phyloP scores from a whole-genome alignment of 1,140 invertebrate genomes.

The Heterodera schachtii region DNA sequence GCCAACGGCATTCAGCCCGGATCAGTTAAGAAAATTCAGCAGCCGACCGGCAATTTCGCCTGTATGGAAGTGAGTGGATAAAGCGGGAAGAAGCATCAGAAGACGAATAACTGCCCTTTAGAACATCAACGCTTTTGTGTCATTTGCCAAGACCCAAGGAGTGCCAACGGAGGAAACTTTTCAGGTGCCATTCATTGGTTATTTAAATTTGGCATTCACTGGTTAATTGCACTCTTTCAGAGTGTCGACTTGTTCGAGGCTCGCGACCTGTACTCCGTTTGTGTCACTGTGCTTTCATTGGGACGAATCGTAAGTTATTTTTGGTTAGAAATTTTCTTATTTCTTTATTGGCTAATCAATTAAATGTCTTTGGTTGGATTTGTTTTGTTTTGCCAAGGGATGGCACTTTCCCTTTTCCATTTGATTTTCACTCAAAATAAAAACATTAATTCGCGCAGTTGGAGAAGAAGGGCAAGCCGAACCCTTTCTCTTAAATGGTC shows the following conservation, averaged over 20 bases:
- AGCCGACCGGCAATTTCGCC: constrained; percentile 79
- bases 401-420: not conserved
- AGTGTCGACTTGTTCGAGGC: constrained; percentile 72
- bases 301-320: constrained; percentile 80
- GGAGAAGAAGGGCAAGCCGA: constrained; percentile 46
- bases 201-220: too few species aligned
- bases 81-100: too few species aligned
- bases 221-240: not conserved
- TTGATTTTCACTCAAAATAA: not conserved
- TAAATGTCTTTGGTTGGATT: too few species aligned
- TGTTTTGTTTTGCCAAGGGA: not conserved
- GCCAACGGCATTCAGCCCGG: constrained; percentile 70
- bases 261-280: constrained; percentile 90
- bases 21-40: constrained; percentile 83
- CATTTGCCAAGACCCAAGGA: constrained; percentile 81
- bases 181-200: constrained; percentile 69
- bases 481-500: constrained; percentile 28
- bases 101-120: constrained; percentile 72
- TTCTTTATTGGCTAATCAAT: not conserved
- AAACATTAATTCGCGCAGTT: constrained; percentile 39
- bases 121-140: constrained; percentile 92
- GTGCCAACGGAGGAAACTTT: constrained; percentile 91
- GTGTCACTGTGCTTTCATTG: constrained; percentile 88
- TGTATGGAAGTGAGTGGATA: constrained; percentile 71
- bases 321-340: constrained; percentile 8